phyloP scores from a whole-genome alignment of 2,888 invertebrate genomes.

The Hydriomena furcata region DNA sequence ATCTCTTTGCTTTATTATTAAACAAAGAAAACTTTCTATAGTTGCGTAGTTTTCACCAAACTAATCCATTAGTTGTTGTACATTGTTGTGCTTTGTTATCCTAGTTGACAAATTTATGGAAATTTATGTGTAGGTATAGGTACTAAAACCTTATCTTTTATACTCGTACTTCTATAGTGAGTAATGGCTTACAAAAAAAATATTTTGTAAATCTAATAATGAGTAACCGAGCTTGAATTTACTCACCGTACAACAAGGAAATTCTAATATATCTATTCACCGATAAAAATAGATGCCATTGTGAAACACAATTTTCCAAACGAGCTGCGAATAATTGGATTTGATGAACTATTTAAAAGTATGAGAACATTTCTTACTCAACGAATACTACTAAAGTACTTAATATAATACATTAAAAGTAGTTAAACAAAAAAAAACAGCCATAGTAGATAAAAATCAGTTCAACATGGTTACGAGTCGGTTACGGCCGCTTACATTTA shows the following conservation, averaged over 20 bases:
- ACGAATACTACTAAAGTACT: too few species aligned
- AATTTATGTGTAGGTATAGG: slow-evolving; percentile 9
- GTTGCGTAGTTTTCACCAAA: slow-evolving; percentile 35
- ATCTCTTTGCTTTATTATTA: slow-evolving; percentile 38
- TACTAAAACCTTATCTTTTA: too few species aligned
- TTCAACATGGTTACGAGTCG: slow-evolving; percentile 4
- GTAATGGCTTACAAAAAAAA: not conserved
- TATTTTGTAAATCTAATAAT: not conserved
- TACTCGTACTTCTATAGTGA: not conserved
- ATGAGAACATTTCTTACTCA: too few species aligned
- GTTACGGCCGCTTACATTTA: slow-evolving; percentile 33
- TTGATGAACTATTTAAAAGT: too few species aligned
- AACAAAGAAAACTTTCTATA: slow-evolving; percentile 38
- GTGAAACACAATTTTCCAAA: too few species aligned
- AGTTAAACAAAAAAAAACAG: too few species aligned
- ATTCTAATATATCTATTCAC: too few species aligned
- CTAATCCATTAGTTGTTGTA: slow-evolving; percentile 25
- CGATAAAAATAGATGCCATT: too few species aligned
- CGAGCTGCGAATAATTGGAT: too few species aligned
- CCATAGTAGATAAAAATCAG: not conserved
- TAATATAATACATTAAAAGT: too few species aligned
- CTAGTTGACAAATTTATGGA: slow-evolving; percentile 8
- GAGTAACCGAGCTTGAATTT: not conserved
- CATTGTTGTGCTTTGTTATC: slow-evolving; percentile 1
- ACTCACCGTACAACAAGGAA: too few species aligned